phyloP scores from a whole-genome alignment of 2,888 invertebrate species.

The Molanna angustata region DNA sequence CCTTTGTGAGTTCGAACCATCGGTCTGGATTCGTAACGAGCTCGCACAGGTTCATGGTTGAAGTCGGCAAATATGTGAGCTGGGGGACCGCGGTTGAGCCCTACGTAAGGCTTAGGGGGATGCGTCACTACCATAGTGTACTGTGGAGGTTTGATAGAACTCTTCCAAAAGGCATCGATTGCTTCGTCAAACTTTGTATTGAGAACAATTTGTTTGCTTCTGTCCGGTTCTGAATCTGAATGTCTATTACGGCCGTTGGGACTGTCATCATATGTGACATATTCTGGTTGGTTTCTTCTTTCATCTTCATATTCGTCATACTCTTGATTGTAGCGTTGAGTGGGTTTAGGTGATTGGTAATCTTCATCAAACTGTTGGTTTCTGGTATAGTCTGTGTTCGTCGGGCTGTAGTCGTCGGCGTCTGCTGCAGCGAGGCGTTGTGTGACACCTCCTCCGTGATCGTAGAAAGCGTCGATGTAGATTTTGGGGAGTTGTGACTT shows the following conservation, averaged over 20 bases:
- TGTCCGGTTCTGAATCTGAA: constrained; percentile 28
- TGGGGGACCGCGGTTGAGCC: constrained; percentile 18
- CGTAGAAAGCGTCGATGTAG: constrained; percentile 50
- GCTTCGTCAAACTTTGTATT: constrained; percentile 43
- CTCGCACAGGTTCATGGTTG: constrained; percentile 8
- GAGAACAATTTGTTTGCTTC: constrained; percentile 22
- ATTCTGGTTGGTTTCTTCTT: constrained; percentile 18
- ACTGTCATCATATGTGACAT: constrained; percentile 25
- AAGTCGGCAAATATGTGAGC: constrained; percentile 10
- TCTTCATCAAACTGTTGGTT: constrained; percentile 33
- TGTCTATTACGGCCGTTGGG: constrained; percentile 25
- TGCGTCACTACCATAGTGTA: constrained; percentile 20
- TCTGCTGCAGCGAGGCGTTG: constrained; percentile 46
- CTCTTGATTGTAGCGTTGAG: constrained; percentile 6
- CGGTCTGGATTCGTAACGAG: background rate
- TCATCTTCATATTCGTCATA: constrained; percentile 25
- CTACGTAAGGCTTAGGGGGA: constrained; percentile 13
- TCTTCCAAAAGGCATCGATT: constrained; percentile 47
- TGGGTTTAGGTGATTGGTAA: constrained; percentile 9
- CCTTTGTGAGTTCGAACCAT: background rate
- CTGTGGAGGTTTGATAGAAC: constrained; percentile 8
- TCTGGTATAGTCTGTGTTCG: constrained; percentile 45
- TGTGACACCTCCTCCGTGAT: constrained; percentile 45
- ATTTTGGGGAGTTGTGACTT: constrained; percentile 44
- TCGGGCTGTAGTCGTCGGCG: constrained; percentile 37